Conservation (phyloP, 2,113 vertebrate species). For the Conger conger region DNA sequence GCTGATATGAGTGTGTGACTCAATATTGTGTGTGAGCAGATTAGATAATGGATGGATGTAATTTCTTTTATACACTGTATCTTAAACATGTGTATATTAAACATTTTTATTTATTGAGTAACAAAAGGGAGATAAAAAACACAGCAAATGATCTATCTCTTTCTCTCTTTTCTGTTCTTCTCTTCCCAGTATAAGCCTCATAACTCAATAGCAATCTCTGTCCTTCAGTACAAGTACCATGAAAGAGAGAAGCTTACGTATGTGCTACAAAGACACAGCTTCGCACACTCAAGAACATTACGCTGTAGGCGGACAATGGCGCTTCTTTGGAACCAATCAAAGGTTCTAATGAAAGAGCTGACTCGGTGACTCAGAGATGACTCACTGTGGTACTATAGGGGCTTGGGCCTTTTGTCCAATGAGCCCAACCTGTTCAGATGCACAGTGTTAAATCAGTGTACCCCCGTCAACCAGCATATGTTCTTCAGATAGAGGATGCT, state of each 20-base stretch:
- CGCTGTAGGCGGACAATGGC: not conserved
- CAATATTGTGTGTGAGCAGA: too few relatives aligned
- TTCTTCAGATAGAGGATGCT: not conserved
- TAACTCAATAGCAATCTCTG: not conserved
- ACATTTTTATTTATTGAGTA: not conserved
- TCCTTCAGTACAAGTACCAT: not conserved
- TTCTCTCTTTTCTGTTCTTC: not conserved
- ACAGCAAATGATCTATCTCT: not conserved
- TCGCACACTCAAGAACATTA: not conserved
- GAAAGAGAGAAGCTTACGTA: not conserved
- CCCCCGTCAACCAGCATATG: not conserved
- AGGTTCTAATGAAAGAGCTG: constrained; percentile 3
- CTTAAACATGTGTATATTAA: too few relatives aligned
- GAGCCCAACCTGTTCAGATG: not conserved
- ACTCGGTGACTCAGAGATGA: constrained; percentile 5
- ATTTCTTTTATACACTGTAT: too few relatives aligned
- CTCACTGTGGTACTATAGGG: not conserved
- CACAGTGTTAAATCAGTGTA: not conserved
- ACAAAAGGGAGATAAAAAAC: not conserved
- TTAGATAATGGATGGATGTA: too few relatives aligned
- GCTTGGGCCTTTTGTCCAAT: not conserved
- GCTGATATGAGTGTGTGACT: too few relatives aligned
- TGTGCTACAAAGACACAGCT: not conserved
- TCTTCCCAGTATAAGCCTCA: not conserved
- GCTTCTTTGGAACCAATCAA: not conserved